Evolutionary conservation across 1,140 invertebrate species (phyloP).

Genomic region (Drosophila chauvacae): DNA sequence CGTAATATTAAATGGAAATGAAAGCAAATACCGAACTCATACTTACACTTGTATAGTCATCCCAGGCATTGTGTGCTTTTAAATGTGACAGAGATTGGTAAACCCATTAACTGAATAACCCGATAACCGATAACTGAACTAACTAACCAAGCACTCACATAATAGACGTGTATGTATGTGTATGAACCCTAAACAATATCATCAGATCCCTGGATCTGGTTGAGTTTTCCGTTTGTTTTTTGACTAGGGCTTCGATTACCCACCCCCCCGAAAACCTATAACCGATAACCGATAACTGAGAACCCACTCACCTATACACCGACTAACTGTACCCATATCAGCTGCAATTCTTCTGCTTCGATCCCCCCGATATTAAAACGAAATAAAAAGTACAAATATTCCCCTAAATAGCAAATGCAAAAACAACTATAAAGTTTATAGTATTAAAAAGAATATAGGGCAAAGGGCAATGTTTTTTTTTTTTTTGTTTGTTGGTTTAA

Average conservation of each 20-base stretch:
- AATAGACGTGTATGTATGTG: constrained; percentile 24
- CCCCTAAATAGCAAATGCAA: constrained; percentile 54
- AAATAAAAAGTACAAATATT: constrained; percentile 84
- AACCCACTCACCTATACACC: constrained; percentile 3
- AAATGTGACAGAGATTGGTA: constrained; percentile 41
- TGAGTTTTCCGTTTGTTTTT: constrained; percentile 20
- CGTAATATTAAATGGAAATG: constrained; percentile 61
- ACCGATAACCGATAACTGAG: not conserved
- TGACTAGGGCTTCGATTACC: constrained; percentile 27
- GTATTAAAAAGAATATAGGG: constrained; percentile 11
- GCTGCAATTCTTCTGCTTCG: constrained; percentile 67
- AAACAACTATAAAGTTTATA: constrained; percentile 32
- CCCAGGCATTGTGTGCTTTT: constrained; percentile 38
- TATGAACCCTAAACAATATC: constrained; percentile 14
- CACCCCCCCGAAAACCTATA: not conserved
- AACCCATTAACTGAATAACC: constrained; percentile 24
- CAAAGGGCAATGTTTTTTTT: constrained; percentile 17
- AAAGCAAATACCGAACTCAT: constrained; percentile 13
- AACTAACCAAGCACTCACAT: constrained; percentile 34
- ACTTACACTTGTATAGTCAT: constrained; percentile 48
- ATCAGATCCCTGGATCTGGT: constrained; percentile 4
- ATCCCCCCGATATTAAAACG: constrained; percentile 74
- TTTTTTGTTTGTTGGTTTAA: not conserved
- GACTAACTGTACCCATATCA: constrained; percentile 42
- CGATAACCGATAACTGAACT: constrained; percentile 29